A percentile compares a stretch with the other conserved stretches of the same genome.
These are phyloP conservation scores for Caenorhabditis sp. DNA, from an alignment of 2,888 invertebrate species.

Conservation along the genomic window DNA sequence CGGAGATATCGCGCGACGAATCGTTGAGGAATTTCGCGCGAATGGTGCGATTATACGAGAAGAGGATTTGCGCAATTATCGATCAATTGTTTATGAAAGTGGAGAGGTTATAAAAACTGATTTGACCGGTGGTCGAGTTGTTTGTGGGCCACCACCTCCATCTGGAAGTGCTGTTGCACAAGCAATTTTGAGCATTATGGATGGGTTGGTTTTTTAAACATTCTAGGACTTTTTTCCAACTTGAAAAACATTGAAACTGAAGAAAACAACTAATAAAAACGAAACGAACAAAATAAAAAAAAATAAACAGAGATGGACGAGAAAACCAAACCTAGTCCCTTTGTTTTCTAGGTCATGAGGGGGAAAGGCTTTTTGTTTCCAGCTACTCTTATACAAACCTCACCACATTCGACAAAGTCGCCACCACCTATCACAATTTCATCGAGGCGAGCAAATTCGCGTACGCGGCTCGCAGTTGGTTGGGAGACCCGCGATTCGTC, in stretches of 20 bases:
- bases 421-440: slow-evolving; percentile 82
- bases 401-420: slow-evolving; percentile 37
- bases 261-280: too few species aligned
- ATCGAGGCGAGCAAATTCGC: slow-evolving; percentile 90
- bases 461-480: slow-evolving; percentile 73
- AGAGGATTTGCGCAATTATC: slow-evolving; percentile 61
- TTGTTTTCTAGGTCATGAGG: slow-evolving; percentile 46
- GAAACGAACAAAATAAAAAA: too few species aligned
- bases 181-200: slow-evolving; percentile 83
- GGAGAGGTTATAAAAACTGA: slow-evolving; percentile 58
- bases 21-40: slow-evolving; percentile 60
- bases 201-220: slow-evolving; percentile 70
- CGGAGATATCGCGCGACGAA: slow-evolving; percentile 41
- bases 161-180: slow-evolving; percentile 84
- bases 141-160: slow-evolving; percentile 85
- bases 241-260: too few species aligned
- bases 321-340: too few species aligned
- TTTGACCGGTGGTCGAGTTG: slow-evolving; percentile 74
- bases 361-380: not conserved
- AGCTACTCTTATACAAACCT: not conserved
- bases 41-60: slow-evolving; percentile 61
- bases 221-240: not conserved
- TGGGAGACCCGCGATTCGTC: slow-evolving; percentile 79
- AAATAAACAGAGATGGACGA: too few species aligned
- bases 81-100: slow-evolving; percentile 56